These are phyloP conservation scores for Synergus japonicus DNA, from an alignment of 2,888 invertebrate species.

Conservation along the genomic window DNA sequence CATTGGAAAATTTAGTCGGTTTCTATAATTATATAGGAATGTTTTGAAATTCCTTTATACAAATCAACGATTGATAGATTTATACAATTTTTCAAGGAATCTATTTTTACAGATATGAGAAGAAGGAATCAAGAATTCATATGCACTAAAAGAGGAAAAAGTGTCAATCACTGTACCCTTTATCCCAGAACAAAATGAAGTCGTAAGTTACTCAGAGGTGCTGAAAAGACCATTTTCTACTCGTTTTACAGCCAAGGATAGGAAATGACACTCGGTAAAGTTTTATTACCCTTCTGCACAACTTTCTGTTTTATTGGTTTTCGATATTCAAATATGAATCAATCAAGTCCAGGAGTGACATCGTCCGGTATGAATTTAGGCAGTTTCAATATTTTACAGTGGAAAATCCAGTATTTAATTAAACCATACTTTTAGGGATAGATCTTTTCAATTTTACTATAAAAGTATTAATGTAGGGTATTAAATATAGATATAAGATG, in stretches of 20 bases:
- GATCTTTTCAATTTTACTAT: too few relatives aligned
- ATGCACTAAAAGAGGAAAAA: neutral
- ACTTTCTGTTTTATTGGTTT: constrained; percentile 17
- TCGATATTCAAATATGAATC: constrained; percentile 32
- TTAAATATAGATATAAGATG: too few relatives aligned
- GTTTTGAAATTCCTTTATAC: constrained; percentile 40
- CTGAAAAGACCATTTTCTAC: constrained; percentile 21
- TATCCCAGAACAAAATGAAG: constrained; percentile 6
- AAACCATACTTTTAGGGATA: too few relatives aligned
- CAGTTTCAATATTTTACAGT: neutral
- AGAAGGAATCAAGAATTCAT: neutral
- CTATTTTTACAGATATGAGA: constrained; percentile 34
- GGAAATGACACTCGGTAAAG: constrained; percentile 2
- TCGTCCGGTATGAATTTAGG: neutral
- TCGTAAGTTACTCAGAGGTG: constrained; percentile 18
- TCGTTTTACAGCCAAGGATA: constrained; percentile 25
- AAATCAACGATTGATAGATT: neutral
- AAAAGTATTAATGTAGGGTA: too few relatives aligned
- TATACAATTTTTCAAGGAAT: neutral
- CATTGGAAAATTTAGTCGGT: neutral
- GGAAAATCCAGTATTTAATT: neutral
- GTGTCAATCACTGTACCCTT: neutral
- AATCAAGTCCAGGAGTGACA: neutral
- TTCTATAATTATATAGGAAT: neutral
- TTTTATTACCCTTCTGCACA: constrained; percentile 11